A percentile compares a stretch with the other conserved stretches of the same genome.
Evolutionary conservation across 2,797 vertebrate species (phyloP).

Genomic region (Lutjanus argentimaculatus): DNA sequence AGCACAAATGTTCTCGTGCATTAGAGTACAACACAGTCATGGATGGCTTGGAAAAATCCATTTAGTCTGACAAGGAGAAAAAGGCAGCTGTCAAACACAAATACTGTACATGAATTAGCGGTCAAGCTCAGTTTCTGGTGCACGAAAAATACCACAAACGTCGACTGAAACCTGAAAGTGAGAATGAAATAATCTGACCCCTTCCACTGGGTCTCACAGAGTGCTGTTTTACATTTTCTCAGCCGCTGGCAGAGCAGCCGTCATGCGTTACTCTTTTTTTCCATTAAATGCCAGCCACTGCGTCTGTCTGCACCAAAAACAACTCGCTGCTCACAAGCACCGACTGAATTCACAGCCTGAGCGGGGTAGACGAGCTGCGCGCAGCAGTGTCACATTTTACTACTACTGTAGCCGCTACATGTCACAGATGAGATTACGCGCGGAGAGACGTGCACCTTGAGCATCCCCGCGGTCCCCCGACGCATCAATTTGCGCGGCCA

Average conservation of each 20-base stretch:
- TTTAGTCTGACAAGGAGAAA: constrained; percentile 40
- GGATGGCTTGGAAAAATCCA: constrained; percentile 22
- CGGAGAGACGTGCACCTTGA: constrained; percentile 59
- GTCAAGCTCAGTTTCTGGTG: constrained; percentile 13
- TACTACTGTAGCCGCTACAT: constrained; percentile 50
- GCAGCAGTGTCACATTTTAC: constrained; percentile 63
- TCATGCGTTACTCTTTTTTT: constrained; percentile 62
- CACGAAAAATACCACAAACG: constrained; percentile 12
- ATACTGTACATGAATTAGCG: constrained; percentile 23
- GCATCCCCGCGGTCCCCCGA: constrained; percentile 1
- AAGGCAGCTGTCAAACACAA: constrained; percentile 46
- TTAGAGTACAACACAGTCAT: constrained; percentile 30
- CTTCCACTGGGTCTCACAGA: constrained; percentile 34
- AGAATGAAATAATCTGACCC: constrained; percentile 33
- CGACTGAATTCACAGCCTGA: constrained; percentile 33
- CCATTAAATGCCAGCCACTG: constrained; percentile 83
- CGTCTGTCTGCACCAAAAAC: constrained; percentile 86
- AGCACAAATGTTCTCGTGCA: constrained; percentile 37
- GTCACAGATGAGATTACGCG: constrained; percentile 62
- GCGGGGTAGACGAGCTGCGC: constrained; percentile 41
- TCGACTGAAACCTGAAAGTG: constrained; percentile 5
- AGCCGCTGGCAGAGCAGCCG: constrained; percentile 62
- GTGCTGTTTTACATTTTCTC: constrained; percentile 46
- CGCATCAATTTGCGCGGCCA: constrained; percentile 37
- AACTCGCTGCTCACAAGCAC: constrained; percentile 55